Conservation (phyloP, 2,113 vertebrate genomes). For the Lipotes vexillifer region DNA sequence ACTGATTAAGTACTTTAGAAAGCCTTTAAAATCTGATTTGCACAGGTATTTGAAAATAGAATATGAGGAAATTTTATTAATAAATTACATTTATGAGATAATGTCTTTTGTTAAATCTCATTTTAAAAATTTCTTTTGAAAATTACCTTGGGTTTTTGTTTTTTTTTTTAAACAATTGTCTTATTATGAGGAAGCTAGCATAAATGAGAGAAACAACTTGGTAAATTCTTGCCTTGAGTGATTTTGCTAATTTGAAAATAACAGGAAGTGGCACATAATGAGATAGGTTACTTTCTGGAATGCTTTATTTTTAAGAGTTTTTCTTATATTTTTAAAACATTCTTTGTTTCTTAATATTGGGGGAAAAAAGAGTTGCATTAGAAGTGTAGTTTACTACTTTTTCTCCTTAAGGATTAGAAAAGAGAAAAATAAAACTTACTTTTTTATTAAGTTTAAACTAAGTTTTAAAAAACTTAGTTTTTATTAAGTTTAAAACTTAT, state of each 20-base stretch:
- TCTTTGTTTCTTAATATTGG: background rate
- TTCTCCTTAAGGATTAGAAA: background rate
- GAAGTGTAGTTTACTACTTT: background rate
- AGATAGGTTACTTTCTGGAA: background rate
- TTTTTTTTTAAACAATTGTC: background rate
- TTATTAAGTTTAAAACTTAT: too few relatives aligned
- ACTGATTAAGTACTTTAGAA: background rate
- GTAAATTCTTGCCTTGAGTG: background rate
- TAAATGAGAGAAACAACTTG: background rate
- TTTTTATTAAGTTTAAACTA: too few relatives aligned
- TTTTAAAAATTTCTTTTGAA: background rate
- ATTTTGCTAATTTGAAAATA: background rate
- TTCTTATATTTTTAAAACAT: background rate
- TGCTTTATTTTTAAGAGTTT: background rate
- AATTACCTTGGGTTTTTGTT: background rate
- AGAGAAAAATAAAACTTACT: background rate
- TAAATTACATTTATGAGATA: background rate
- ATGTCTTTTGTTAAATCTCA: slow-evolving; percentile 5
- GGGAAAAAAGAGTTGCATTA: background rate
- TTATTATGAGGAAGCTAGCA: background rate
- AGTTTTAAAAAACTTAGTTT: too few relatives aligned
- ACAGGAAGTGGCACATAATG: background rate
- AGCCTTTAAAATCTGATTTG: background rate
- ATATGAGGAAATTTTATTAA: background rate
- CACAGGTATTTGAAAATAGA: background rate